Base-by-base conservation (phyloP, 1,140 invertebrate species). In the Penaeus vannamei region DNA sequence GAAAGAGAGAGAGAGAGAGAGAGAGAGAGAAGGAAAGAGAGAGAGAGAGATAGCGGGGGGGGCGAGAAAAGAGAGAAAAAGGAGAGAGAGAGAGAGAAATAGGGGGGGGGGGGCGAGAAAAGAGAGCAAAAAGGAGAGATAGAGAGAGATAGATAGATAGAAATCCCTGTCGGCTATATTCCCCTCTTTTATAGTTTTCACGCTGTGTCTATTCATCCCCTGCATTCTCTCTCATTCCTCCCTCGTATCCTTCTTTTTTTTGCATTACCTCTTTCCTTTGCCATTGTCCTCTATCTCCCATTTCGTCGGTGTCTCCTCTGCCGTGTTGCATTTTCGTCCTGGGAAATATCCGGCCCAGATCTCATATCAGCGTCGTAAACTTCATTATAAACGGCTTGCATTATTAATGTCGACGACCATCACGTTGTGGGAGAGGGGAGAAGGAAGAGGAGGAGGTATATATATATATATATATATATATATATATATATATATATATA, bases 361-460 rank as follows among this genome's bases (percentile, higher is more conserved):
- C 72, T 77, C 72, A 77, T 32, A 42, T 77, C 72, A 20, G 23
- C 42, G 42, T 77, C 72, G 22, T 77, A 77, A 77, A 32, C 72
- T 77, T 77, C 72, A 77, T 77, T 77, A 77, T 77, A 29, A 77
- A 29, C 72, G 23, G 29, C 72, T 32, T 77, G 72, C 72, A 77
- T 77, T 32, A 77, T 77, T 77, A 77, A 77, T 32, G 72, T n/a
- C 19, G 72, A n/a, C 72, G 72, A 20, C 26, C 42, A 7, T 42
- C 72, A 77, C 26, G 23, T 36, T 77, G 72, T 42, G 22, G 23
- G 17, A 2, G 42, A 42, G 17, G 26, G 22, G 42, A 29, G 26
- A 17, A 77, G 72, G 42, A 20, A 77, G n/a, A 77, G 23, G 19
- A 29, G 7, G 23, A 26, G 72, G 20, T 53, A 0, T 53, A 53